Evolutionary conservation across 2,797 vertebrate species (phyloP).

Genomic region (Leucoraja ocellata): DNA sequence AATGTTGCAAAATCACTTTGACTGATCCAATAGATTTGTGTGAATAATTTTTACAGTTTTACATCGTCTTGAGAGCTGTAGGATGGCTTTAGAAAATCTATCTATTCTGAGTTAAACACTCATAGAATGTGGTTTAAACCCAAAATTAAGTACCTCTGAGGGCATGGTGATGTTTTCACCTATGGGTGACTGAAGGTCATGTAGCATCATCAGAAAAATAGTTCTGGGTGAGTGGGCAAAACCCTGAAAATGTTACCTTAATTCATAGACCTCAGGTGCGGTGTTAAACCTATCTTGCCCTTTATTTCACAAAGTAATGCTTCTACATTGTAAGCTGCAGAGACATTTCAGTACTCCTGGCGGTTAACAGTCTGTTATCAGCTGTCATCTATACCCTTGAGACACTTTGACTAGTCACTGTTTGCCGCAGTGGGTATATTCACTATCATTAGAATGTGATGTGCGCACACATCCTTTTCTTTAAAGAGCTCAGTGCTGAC

Average conservation of each 20-base stretch:
- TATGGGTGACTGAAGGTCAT: slow-evolving; percentile 18
- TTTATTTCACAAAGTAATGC: slow-evolving; percentile 20
- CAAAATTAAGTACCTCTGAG: slow-evolving; percentile 12
- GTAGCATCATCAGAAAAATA: slow-evolving; percentile 16
- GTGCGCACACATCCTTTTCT: slow-evolving; percentile 28
- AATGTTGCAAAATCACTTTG: too few species aligned
- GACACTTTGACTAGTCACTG: slow-evolving; percentile 31
- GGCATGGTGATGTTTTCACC: neutral
- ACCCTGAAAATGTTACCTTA: neutral
- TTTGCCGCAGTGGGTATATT: slow-evolving; percentile 35
- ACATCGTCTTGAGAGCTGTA: too few species aligned
- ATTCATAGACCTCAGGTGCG: slow-evolving; percentile 10
- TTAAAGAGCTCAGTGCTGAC: slow-evolving; percentile 21
- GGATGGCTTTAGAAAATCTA: too few species aligned
- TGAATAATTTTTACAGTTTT: too few species aligned
- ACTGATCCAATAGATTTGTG: too few species aligned
- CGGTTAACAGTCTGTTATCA: slow-evolving; percentile 25
- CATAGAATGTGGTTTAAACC: neutral
- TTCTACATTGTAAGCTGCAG: slow-evolving; percentile 5
- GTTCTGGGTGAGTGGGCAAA: slow-evolving; percentile 24
- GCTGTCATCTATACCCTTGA: slow-evolving; percentile 35
- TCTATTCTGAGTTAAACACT: neutral
- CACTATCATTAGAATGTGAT: slow-evolving; percentile 19
- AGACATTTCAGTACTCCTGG: slow-evolving; percentile 21
- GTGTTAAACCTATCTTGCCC: slow-evolving; percentile 3